These are phyloP conservation scores for Acipenser transmontanus DNA, from an alignment of 2,797 vertebrate genomes.

Conservation along the genomic window DNA sequence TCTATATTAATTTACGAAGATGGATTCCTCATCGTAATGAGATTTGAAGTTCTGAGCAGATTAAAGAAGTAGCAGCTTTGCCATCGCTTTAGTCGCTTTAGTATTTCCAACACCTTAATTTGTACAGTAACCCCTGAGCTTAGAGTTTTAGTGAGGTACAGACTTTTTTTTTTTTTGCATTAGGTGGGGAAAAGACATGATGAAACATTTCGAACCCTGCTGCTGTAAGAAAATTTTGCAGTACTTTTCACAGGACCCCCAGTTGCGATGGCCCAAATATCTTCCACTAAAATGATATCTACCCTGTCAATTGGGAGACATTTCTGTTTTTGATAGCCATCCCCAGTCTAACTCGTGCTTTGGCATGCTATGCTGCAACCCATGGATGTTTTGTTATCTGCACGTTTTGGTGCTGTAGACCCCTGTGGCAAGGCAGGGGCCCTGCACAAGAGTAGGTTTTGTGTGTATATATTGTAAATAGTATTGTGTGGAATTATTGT, in stretches of 20 bases:
- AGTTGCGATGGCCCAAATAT: too few species aligned
- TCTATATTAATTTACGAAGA: constrained; percentile 53
- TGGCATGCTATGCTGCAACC: too few species aligned
- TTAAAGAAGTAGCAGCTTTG: constrained; percentile 46
- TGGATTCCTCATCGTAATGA: constrained; percentile 56
- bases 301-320: too few species aligned
- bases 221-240: not conserved
- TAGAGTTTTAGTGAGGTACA: constrained; percentile 31
- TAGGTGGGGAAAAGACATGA: constrained; percentile 6
- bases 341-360: too few species aligned
- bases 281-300: too few species aligned
- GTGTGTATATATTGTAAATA: too few species aligned
- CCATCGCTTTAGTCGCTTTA: constrained; percentile 26
- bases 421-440: too few species aligned
- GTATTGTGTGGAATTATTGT: too few species aligned
- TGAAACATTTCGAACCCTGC: constrained; percentile 4
- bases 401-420: too few species aligned
- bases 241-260: not conserved
- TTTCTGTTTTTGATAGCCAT: too few species aligned
- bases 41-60: constrained; percentile 56
- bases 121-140: constrained; percentile 35
- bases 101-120: constrained; percentile 48
- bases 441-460: too few species aligned
- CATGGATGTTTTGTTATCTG: too few species aligned
- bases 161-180: constrained; percentile 16